Conservation (phyloP, 2,888 invertebrate genomes). For the Zaprionus bogoriensis region DNA sequence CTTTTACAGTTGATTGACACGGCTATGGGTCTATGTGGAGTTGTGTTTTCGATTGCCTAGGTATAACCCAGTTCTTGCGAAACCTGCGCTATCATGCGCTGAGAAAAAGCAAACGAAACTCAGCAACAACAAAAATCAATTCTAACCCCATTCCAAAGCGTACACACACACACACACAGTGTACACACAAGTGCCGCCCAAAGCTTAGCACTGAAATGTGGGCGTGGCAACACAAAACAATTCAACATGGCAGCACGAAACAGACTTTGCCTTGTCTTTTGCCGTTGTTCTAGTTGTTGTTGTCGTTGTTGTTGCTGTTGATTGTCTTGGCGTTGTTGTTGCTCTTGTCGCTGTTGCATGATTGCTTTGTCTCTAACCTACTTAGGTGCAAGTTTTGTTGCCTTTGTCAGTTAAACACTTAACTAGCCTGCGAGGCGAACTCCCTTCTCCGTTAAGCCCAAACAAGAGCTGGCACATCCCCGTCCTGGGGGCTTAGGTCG, state of each 20-base stretch:
- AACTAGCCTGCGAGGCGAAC: slow-evolving; percentile 35
- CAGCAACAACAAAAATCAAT: slow-evolving; percentile 64
- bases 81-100: slow-evolving; percentile 49
- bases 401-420: slow-evolving; percentile 60
- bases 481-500: background rate
- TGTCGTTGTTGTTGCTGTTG: slow-evolving; percentile 19
- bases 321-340: slow-evolving; percentile 46
- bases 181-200: slow-evolving; percentile 36
- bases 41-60: slow-evolving; percentile 19
- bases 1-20: background rate
- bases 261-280: slow-evolving; percentile 28
- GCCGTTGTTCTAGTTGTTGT: background rate
- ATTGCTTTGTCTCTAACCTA: slow-evolving; percentile 67
- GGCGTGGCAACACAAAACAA: slow-evolving; percentile 42
- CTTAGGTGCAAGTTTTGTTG: slow-evolving; percentile 59
- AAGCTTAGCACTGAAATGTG: slow-evolving; percentile 41
- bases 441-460: slow-evolving; percentile 13
- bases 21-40: background rate
- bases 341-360: slow-evolving; percentile 36
- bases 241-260: slow-evolving; percentile 30
- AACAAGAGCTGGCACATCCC: slow-evolving; percentile 10
- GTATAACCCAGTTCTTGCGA: slow-evolving; percentile 43
- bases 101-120: slow-evolving; percentile 18
- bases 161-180: slow-evolving; percentile 28
- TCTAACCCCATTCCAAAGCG: slow-evolving; percentile 59